phyloP scores from a whole-genome alignment of 2,888 invertebrate species.

The Caenorhabditis virilis region DNA sequence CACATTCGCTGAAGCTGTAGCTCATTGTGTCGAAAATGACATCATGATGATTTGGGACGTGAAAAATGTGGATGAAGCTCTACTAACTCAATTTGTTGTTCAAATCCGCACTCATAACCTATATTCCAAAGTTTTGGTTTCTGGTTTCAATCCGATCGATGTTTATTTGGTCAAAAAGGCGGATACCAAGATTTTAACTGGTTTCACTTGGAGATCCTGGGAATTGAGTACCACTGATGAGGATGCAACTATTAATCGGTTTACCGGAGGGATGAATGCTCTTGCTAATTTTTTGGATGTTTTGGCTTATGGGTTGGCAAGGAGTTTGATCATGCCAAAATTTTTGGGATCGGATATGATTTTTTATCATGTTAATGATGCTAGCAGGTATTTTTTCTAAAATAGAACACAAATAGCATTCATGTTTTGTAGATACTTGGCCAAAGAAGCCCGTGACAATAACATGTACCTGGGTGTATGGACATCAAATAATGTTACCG shows the following conservation, averaged over 20 bases:
- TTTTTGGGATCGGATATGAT: constrained; percentile 34
- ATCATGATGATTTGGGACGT: constrained; percentile 40
- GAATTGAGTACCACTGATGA: constrained; percentile 34
- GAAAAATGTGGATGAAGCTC: constrained; percentile 29
- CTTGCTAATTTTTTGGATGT: constrained; percentile 22
- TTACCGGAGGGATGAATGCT: constrained; percentile 14
- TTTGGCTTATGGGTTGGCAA: constrained; percentile 11
- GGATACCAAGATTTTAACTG: constrained; percentile 33
- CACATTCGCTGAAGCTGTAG: constrained; percentile 33
- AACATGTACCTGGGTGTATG: constrained; percentile 33
- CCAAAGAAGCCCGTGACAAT: constrained; percentile 19
- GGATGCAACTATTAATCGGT: constrained; percentile 13
- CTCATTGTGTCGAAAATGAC: constrained; percentile 13
- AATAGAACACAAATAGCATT: too few relatives aligned
- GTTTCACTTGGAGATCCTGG: constrained; percentile 33
- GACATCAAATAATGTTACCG: constrained; percentile 22
- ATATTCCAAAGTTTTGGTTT: constrained; percentile 27
- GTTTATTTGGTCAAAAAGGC: constrained; percentile 23
- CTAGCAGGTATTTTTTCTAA: too few relatives aligned
- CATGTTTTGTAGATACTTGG: constrained; percentile 11
- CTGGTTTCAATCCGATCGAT: constrained; percentile 34
- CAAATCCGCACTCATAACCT: constrained; percentile 25
- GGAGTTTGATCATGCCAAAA: constrained; percentile 20
- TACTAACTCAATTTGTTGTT: constrained; percentile 19
- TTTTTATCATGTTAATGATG: constrained; percentile 36